phyloP scores from a whole-genome alignment of 2,113 vertebrate genomes.

The Rhynchopsitta pachyrhyncha region DNA sequence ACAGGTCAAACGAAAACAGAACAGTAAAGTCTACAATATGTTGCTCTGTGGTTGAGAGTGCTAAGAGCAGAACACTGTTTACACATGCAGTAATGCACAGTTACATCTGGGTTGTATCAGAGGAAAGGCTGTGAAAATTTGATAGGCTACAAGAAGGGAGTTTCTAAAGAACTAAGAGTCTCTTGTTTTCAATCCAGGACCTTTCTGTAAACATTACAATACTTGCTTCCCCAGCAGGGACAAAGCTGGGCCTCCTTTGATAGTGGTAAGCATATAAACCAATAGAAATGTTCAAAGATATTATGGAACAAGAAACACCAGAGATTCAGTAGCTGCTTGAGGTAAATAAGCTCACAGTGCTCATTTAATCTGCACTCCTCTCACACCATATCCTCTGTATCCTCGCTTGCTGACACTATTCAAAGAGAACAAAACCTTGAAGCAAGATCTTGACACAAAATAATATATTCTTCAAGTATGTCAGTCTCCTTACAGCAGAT shows the following conservation, averaged over 20 bases:
- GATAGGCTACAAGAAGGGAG: not conserved
- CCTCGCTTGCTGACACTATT: slow-evolving; percentile 21
- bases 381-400: not conserved
- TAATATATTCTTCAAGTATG: not conserved
- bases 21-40: slow-evolving; percentile 22
- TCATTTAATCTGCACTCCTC: not conserved
- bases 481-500: not conserved
- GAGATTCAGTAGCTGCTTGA: slow-evolving; percentile 29
- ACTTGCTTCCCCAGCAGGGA: not conserved
- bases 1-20: not conserved
- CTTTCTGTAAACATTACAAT: not conserved
- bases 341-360: slow-evolving; percentile 10
- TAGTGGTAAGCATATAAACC: not conserved
- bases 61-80: slow-evolving; percentile 27
- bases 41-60: slow-evolving; percentile 27
- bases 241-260: not conserved
- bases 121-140: not conserved
- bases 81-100: slow-evolving; percentile 9
- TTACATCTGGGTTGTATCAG: slow-evolving; percentile 63
- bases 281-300: not conserved
- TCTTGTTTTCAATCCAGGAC: not conserved
- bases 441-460: not conserved
- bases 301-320: not conserved
- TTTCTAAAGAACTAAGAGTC: not conserved
- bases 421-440: not conserved